Evolutionary conservation across 2,797 vertebrate genomes (phyloP), one percentile per base, ranked within the genome.

Genomic region (Cygnus olor): DNA sequence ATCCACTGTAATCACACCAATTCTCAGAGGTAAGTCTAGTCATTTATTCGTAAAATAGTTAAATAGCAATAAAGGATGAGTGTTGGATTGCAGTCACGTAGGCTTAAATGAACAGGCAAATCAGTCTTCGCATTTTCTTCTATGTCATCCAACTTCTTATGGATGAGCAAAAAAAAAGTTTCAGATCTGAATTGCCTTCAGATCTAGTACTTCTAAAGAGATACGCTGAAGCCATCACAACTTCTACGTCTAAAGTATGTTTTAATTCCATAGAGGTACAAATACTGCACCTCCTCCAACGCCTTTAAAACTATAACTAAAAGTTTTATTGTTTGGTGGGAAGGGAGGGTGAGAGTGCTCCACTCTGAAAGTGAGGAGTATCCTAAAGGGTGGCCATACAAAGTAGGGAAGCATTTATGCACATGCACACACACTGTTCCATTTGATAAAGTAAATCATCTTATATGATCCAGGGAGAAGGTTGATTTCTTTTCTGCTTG

Each of bases 1-100:
- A 19, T 99, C 99, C 25, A 99, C 99, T 12, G 97, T 99, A 86
- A 97, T 99, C 95, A 99, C 99, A 3, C 99, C 99, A 24, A 97
- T 98, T 53, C 98, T 99, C 85, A 98, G 99, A 99, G 99, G 99
- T 99, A 98, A 98, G 93, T 45, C 21, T 40, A n/a, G 5, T 2
- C 4, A 3, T 54, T 80, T 80, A 9, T 81, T 92, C 45, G 38
- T 14, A 21, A 53, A 47, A 20, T 7, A 38, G 16, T 16, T 61
- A 70, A 80, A 71, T 18, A 34, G 44, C 57, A 88, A 17, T 70
- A 66, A 58, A 80, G 19, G 11, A 17, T 21, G 12, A 65, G 32
- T 11, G 9, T 30, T 72, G 42, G 30, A 13, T 32, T 70, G 30
- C 27, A 27, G 13, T 58, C 54, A 10, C 22, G 40, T 51, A 28